Conservation (phyloP, 2,888 invertebrate genomes). For the Emmelina monodactyla region DNA sequence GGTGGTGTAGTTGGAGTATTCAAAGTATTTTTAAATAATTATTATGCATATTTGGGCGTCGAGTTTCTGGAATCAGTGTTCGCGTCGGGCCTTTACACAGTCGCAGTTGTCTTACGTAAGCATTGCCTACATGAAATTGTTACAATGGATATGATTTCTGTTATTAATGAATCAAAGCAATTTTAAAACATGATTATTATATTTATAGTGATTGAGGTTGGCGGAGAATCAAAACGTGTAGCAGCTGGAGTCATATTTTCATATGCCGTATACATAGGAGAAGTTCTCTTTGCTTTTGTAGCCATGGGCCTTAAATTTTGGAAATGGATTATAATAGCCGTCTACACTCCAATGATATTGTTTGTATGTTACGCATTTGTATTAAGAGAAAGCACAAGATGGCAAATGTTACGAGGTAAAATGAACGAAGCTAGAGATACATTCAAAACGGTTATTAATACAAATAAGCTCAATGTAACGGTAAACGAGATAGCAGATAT, state of each 20-base stretch:
- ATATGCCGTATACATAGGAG: constrained; percentile 40
- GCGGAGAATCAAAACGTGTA: constrained; percentile 41
- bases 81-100: constrained; percentile 43
- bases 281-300: constrained; percentile 36
- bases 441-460: constrained; percentile 27
- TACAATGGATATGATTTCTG: too few relatives aligned
- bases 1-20: constrained; percentile 35
- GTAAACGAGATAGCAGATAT: constrained; percentile 30
- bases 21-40: constrained; percentile 35
- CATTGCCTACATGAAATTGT: constrained; percentile 7
- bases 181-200: constrained; percentile 3
- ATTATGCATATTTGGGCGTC: constrained; percentile 30
- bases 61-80: constrained; percentile 44
- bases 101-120: constrained; percentile 42
- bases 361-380: constrained; percentile 29
- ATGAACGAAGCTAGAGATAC: constrained; percentile 32
- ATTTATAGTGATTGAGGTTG: constrained; percentile 45
- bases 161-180: neutral
- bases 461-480: constrained; percentile 31
- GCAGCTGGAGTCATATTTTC: constrained; percentile 40
- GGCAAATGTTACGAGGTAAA: constrained; percentile 41
- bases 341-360: constrained; percentile 34
- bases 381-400: constrained; percentile 39
- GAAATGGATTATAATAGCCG: constrained; percentile 34
- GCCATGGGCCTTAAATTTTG: constrained; percentile 40